These are phyloP conservation scores for Cydia splendana DNA, from an alignment of 1,140 invertebrate genomes.

Conservation along the genomic window DNA sequence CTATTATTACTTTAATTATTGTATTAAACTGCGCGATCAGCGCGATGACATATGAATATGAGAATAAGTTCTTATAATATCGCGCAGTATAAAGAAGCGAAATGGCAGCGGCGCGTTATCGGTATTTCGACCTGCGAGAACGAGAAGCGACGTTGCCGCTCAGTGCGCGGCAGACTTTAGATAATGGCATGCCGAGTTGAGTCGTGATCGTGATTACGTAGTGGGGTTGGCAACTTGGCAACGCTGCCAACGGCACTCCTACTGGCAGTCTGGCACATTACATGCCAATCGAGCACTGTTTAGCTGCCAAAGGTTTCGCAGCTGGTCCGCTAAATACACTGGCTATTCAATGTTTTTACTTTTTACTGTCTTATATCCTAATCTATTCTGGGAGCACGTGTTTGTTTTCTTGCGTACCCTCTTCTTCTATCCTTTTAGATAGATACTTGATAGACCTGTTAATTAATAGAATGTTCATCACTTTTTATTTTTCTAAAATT, in stretches of 20 bases:
- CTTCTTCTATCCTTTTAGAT: not conserved
- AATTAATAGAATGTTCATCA: not conserved
- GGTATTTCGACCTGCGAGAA: conserved; percentile 21
- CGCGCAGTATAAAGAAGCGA: conserved; percentile 9
- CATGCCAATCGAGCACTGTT: not conserved
- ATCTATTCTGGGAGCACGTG: conserved; percentile 2
- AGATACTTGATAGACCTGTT: not conserved
- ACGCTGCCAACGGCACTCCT: not conserved
- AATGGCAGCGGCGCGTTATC: conserved; percentile 27
- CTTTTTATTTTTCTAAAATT: too few species aligned
- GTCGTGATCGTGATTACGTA: conserved; percentile 13
- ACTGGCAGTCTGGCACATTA: conserved; percentile 22
- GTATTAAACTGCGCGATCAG: not conserved
- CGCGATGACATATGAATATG: not conserved
- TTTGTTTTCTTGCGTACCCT: conserved; percentile 9
- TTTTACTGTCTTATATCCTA: not conserved
- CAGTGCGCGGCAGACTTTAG: conserved; percentile 15
- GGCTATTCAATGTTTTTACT: not conserved
- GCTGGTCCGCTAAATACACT: not conserved
- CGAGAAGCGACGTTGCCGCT: conserved; percentile 27
- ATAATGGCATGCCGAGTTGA: conserved; percentile 23
- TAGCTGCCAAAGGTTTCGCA: not conserved
- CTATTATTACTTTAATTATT: not conserved
- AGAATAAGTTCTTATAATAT: conserved; percentile 15
- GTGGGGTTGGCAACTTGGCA: conserved; percentile 18